Base-by-base conservation (phyloP, 2,888 invertebrate species). In the Eilema depressum region DNA sequence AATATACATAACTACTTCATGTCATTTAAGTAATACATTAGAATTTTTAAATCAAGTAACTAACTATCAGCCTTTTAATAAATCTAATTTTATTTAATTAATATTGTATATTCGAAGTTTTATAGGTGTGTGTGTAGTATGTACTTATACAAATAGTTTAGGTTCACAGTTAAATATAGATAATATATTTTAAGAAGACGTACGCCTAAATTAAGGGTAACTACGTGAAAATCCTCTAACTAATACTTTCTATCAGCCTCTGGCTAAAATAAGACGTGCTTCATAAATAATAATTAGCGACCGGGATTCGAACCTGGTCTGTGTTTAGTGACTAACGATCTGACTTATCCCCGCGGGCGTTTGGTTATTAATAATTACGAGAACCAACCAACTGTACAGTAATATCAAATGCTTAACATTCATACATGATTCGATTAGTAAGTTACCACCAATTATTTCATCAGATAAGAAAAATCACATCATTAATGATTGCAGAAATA, bases 211-310 rank as follows among this genome's bases (percentile, higher is more conserved):
- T 41, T 41, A 17, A 41, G 12, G 2, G 37, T 37, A 37, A 41
- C 41, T 41, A 41, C 41, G 4, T 41, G 41, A 41, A 41, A 41
- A 41, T 41, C 11, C 4, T 17, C 83, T 86, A 83, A 75, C 75
- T 85, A 81, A 84, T 82, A 88, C 85, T 88, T 88, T 87, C 87
- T 88, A 82, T 66, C 69, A 84, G 88, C 82, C 90, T 69, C 73
- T 66, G 85, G 89, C 88, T 69, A 78, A 72, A 86, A 90, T 88
- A 88, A 90, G 86, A 86, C 57, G 82, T 81, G 73, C 68, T 81
- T 41, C 86, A 89, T 93, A 92, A 92, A 93, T 91, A 89, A 92
- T 92, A 92, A 93, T 93, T 91, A 91, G 86, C 82, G 83, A 81
- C 83, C 86, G 78, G 86, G 90, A 89, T 86, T 90, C 87, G 86